These are phyloP conservation scores for Eulemur coronatus DNA, from an alignment of 2,797 vertebrate genomes.

Conservation along the genomic window DNA sequence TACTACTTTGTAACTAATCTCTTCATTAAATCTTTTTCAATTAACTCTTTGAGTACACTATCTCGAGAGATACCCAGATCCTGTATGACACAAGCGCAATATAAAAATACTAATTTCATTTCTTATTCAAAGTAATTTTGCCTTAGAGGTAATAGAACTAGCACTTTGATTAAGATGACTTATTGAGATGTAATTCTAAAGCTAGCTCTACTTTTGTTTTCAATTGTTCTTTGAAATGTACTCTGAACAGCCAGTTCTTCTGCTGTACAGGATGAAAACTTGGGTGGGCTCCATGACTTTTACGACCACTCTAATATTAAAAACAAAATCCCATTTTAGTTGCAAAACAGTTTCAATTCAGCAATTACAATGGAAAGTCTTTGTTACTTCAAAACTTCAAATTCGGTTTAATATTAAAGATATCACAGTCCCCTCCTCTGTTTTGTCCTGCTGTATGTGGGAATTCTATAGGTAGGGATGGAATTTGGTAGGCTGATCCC, in stretches of 20 bases:
- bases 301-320: neutral
- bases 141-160: neutral
- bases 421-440: neutral
- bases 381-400: neutral
- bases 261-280: neutral
- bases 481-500: neutral
- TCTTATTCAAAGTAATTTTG: constrained; percentile 27
- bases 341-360: neutral
- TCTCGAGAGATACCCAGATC: neutral
- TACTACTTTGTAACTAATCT: neutral
- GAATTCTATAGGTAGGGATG: neutral
- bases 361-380: neutral
- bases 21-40: neutral
- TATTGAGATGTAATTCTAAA: neutral
- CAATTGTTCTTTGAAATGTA: neutral
- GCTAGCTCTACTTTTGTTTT: neutral
- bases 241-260: neutral
- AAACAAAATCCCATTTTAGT: neutral
- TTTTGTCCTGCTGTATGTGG: neutral
- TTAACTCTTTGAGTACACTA: neutral
- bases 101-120: neutral
- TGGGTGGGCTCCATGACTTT: neutral
- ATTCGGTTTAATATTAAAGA: neutral
- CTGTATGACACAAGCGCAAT: neutral
- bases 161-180: neutral